Evolutionary conservation across 2,113 vertebrate species (phyloP).

Genomic region (Peucedramus taeniatus): DNA sequence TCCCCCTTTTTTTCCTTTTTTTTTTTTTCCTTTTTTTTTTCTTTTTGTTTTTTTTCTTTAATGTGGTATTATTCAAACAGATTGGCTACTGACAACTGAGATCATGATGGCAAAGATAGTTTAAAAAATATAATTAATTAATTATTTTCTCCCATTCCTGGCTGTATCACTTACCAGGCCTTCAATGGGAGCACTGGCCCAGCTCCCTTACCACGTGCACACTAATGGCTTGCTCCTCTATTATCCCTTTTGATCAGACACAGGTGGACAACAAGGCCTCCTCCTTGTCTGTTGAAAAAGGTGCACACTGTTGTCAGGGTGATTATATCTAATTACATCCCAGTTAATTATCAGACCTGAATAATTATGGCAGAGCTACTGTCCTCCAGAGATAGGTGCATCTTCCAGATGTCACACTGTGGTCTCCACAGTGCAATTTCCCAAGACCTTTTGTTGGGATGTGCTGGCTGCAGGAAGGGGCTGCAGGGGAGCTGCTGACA

Average conservation of each 20-base stretch:
- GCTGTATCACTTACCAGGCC: conserved; percentile 63
- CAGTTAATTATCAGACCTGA: conserved; percentile 73
- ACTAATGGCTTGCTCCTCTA: conserved; percentile 58
- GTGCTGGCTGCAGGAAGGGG: not conserved
- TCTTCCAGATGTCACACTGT: conserved; percentile 62
- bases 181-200: conserved; percentile 51
- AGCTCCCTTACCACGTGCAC: conserved; percentile 46
- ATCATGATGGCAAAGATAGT: conserved; percentile 25
- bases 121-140: conserved; percentile 68
- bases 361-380: conserved; percentile 65
- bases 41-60: not conserved
- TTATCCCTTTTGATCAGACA: conserved; percentile 69
- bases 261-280: conserved; percentile 70
- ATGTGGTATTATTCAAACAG: conserved; percentile 14
- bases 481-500: not conserved
- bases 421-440: not conserved
- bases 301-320: conserved; percentile 65
- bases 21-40: not conserved
- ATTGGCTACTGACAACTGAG: conserved; percentile 44
- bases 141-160: conserved; percentile 48
- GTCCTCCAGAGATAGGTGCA: conserved; percentile 40
- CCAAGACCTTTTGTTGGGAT: conserved; percentile 1
- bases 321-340: conserved; percentile 79
- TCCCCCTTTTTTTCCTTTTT: not conserved
- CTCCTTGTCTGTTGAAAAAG: conserved; percentile 66